Percentiles rank a stretch among this genome's conserved stretches.
phyloP scores from a whole-genome alignment of 2,888 invertebrate species.

The Zaprionus lineosus region DNA sequence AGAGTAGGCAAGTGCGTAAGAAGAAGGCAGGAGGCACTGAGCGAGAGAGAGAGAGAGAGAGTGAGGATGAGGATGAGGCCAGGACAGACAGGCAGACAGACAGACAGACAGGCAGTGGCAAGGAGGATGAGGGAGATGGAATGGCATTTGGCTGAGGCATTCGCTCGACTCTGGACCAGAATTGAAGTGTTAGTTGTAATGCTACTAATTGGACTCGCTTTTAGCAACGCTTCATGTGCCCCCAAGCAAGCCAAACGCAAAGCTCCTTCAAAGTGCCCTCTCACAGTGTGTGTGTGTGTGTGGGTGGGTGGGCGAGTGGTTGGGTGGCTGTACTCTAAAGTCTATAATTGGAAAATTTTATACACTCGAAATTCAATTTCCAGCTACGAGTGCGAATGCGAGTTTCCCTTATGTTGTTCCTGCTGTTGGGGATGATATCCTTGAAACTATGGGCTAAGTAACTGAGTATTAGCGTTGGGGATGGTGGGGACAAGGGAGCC shows the following conservation, averaged over 20 bases:
- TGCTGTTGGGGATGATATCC: neutral
- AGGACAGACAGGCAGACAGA: neutral
- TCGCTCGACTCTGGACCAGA: constrained; percentile 46
- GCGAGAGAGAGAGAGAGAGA: neutral
- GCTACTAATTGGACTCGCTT: constrained; percentile 80
- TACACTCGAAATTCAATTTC: constrained; percentile 75
- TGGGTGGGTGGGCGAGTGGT: constrained; percentile 2
- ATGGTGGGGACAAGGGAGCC: neutral
- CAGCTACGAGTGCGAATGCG: constrained; percentile 24
- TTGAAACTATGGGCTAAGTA: constrained; percentile 39
- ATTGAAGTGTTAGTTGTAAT: constrained; percentile 79
- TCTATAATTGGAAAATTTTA: constrained; percentile 77
- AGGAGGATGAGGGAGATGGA: neutral
- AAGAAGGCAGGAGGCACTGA: too few relatives aligned
- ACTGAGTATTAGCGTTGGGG: constrained; percentile 40
- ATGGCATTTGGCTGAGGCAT: neutral
- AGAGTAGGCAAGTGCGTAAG: constrained; percentile 16
- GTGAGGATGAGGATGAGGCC: neutral
- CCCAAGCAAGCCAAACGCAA: constrained; percentile 48
- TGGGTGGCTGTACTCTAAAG: constrained; percentile 37
- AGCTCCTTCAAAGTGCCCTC: constrained; percentile 53
- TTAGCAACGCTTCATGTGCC: constrained; percentile 68
- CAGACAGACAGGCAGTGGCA: neutral
- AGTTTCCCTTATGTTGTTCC: constrained; percentile 7
- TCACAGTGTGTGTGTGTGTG: constrained; percentile 20